phyloP scores from a whole-genome alignment of 2,797 vertebrate genomes.

The Australoheros facetus region DNA sequence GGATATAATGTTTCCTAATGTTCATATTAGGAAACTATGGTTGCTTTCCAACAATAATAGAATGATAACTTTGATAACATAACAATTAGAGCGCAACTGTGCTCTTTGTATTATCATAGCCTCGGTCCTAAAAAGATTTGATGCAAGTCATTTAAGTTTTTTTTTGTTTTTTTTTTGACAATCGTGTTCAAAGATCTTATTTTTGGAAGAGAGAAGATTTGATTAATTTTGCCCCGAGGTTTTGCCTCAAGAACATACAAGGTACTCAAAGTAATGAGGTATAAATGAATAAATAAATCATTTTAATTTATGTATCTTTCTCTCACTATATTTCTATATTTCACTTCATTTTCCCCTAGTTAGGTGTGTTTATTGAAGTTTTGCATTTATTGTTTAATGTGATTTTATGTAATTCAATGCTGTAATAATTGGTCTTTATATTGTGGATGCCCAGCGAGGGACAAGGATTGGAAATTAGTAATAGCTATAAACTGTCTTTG shows the following conservation, averaged over 20 bases:
- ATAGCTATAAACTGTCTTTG: too few species aligned
- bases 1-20: not conserved
- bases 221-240: not conserved
- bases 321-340: not conserved
- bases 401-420: too few species aligned
- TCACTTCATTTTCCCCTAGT: not conserved
- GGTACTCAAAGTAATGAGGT: too few species aligned
- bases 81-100: not conserved
- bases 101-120: not conserved
- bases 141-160: too few species aligned
- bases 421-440: too few species aligned
- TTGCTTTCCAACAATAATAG: not conserved
- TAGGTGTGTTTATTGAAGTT: too few species aligned
- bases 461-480: too few species aligned
- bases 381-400: too few species aligned
- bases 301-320: not conserved
- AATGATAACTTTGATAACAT: not conserved
- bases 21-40: slow-evolving; percentile 3
- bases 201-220: not conserved
- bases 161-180: not conserved
- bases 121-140: too few species aligned
- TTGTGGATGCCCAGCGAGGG: too few species aligned
- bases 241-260: too few species aligned
- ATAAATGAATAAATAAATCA: too few species aligned
- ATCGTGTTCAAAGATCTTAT: not conserved